Evolutionary conservation across 2,797 vertebrate genomes (phyloP).

Genomic region (Catharus ustulatus): DNA sequence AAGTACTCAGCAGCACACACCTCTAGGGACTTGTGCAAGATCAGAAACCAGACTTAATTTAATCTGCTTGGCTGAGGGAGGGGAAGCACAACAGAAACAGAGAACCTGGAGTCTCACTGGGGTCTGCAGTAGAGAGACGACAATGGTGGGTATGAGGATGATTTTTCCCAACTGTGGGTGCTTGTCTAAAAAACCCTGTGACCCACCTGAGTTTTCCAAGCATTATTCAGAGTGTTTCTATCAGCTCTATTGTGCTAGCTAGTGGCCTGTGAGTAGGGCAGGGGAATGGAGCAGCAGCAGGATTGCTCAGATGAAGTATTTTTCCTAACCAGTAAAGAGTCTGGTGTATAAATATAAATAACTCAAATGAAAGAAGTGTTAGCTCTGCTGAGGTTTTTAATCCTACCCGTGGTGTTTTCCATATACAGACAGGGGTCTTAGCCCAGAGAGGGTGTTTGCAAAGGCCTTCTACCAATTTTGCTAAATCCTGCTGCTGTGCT

Average conservation of each 20-base stretch:
- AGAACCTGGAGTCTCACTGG: background rate
- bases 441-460: background rate
- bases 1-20: background rate
- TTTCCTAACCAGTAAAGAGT: background rate
- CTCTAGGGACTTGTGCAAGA: constrained; percentile 18
- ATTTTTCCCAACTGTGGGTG: background rate
- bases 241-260: background rate
- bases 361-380: background rate
- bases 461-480: background rate
- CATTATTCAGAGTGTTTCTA: background rate
- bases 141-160: background rate
- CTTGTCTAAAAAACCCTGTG: background rate
- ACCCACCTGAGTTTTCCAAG: background rate
- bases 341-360: background rate
- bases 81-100: background rate
- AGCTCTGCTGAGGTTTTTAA: background rate
- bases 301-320: background rate
- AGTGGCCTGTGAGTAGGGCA: background rate
- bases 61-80: background rate
- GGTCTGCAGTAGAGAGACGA: background rate
- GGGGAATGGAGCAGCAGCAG: background rate
- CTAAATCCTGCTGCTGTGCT: background rate
- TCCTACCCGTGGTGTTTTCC: background rate
- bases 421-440: background rate
- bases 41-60: constrained; percentile 11